Evolutionary conservation across 2,797 vertebrate species (phyloP), one percentile per base, ranked within the genome.

Genomic region (Emydoidea blandingii): DNA sequence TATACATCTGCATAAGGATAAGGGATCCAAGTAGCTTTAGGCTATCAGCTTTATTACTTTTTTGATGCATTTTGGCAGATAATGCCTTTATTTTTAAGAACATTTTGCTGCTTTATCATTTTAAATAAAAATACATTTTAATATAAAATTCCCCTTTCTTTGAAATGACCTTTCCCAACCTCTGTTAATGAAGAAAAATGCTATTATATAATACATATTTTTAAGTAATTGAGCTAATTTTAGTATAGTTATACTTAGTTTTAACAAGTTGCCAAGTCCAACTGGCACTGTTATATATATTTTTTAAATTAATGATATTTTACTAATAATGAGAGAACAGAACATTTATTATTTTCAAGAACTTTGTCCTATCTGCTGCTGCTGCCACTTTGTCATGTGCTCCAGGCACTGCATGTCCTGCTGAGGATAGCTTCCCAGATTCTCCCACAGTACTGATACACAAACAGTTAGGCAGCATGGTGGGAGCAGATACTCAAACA

Each of bases 341-440:
- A 29, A 49, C 74, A 18, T 47, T 16, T 49, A 18, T 29, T 74
- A 15, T 62, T 79, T 14, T 83, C 29, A 34, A 1, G 4, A 50
- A 5, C 2, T 4, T 25, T 76, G 37, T 72, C 68, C 37, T 72
- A 23, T 72, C n/a, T 49, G 14, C 29, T 54, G 49, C 34, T 34
- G 8, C 34, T 83, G 82, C 27, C 4, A 25, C 5, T 62, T 19
- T 37, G 49, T 54, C 0, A 0, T 44, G 53, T 62, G 34, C 79
- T 83, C 79, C 0, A 0, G 59, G 41, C 49, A 19, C 34, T 80
- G 59, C 6, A 12, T 37, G 49, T 1, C 4, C 14, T 19, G 12
- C 27, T 41, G 31, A 68, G 83, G 88, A 81, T 29, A 59, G 6
- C 56, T 78, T 78, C 37, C 44, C 53, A 81, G 80, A 91, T 57